Base-by-base conservation (phyloP, 2,888 invertebrate genomes). In the Lasius fuliginosus region DNA sequence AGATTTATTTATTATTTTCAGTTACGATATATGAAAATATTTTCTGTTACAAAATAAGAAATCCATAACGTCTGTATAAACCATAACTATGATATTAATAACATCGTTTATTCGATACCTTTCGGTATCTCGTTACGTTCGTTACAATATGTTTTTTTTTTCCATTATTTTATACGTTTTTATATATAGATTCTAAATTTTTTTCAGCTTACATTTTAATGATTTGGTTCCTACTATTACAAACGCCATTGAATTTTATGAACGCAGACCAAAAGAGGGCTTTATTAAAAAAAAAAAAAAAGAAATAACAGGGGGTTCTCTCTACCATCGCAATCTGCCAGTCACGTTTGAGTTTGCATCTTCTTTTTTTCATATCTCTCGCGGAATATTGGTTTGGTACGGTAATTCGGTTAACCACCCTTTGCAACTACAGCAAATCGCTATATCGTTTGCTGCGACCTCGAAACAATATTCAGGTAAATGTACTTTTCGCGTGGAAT, bases 381-480 rank as follows among this genome's bases (percentile, higher is more conserved):
- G 15, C 42, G 58, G 56, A 77, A 87, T 74, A 86, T 73, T 65
- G 49, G 33, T 53, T 42, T 62, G 18, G 58, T 82, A 79, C 36
- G 67, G 67, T 75, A 79, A 84, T 88, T 86, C 40, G 73, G 81
- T 83, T 85, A 56, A 81, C 60, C 79, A 36, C 60, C 36, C 64
- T 53, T 73, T 65, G 62, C 60, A 62, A 69, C 56, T 77, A 77
- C 62, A 36, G 46, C 33, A 82, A 84, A 82, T 68, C 86, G 30
- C 60, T 74, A 62, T 65, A 60, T 65, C 79, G 83, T 88, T 86
- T 82, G 62, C 40, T 40, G 23, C 73, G 58, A 83, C 73, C 74
- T 69, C 74, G 82, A 74, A 84, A 84, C 88, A 86, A 68, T 76
- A 76, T 88, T 67, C 76, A 49, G 82, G 65, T 81, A 85, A 88